Evolutionary conservation across 2,797 vertebrate genomes (phyloP).

Genomic region (Xenops minutus): DNA sequence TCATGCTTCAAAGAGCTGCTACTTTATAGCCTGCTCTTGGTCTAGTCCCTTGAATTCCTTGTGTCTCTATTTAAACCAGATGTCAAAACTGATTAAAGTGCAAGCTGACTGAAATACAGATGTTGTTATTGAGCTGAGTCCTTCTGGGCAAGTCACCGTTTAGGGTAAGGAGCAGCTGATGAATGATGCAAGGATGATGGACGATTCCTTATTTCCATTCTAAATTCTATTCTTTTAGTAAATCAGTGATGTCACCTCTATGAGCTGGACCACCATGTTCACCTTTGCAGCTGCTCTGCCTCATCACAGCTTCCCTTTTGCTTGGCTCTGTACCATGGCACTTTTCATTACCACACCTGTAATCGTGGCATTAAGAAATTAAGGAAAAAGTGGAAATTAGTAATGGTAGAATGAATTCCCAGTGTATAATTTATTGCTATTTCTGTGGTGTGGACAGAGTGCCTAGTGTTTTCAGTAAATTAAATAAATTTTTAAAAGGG

Average conservation of each 20-base stretch:
- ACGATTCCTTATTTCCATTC: background rate
- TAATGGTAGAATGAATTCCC: background rate
- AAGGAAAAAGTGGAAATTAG: background rate
- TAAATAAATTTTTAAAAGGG: background rate
- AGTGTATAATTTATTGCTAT: background rate
- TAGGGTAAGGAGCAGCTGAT: background rate
- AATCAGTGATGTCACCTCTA: background rate
- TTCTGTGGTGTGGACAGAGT: background rate
- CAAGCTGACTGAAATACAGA: background rate
- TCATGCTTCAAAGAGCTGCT: background rate
- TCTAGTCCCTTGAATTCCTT: background rate
- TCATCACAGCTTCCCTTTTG: background rate
- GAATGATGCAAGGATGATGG: background rate
- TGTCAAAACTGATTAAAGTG: background rate
- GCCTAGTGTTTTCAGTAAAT: background rate
- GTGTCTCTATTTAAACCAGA: background rate
- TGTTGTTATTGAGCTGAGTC: background rate
- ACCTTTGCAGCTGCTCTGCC: background rate
- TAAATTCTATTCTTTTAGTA: background rate
- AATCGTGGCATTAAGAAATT: background rate
- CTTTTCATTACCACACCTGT: background rate
- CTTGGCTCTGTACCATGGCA: background rate
- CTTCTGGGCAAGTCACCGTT: background rate
- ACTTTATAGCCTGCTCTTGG: background rate
- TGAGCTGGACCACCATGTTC: background rate